These are phyloP conservation scores for Otis tarda DNA, from an alignment of 2,113 vertebrate species.

Conservation along the genomic window DNA sequence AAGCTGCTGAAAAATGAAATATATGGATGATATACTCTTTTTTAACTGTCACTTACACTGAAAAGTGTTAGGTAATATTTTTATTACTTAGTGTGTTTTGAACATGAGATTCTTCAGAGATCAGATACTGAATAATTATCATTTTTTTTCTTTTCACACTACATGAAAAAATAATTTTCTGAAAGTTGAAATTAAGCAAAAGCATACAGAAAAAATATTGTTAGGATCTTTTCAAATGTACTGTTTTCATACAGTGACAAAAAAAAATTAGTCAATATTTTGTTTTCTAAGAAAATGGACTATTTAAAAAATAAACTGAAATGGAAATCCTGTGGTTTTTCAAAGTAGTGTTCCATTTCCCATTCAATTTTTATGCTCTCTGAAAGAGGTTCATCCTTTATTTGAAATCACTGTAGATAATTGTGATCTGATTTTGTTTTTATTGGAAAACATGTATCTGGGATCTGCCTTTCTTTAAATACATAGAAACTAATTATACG, in stretches of 20 bases:
- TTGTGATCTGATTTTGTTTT: background rate
- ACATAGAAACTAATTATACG: background rate
- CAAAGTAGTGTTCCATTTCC: background rate
- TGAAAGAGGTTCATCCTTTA: background rate
- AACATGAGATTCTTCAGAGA: background rate
- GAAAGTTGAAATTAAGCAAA: background rate
- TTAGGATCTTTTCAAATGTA: background rate
- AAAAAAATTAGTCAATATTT: background rate
- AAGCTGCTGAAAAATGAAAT: background rate
- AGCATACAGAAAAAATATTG: background rate
- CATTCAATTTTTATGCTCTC: background rate
- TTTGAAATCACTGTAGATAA: background rate
- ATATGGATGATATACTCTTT: background rate
- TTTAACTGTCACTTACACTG: background rate
- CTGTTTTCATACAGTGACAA: background rate
- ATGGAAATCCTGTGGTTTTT: background rate
- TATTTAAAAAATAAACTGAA: background rate
- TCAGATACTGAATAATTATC: background rate
- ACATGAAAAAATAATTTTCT: background rate
- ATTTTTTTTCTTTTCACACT: background rate
- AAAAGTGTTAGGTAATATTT: background rate
- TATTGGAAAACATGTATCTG: background rate
- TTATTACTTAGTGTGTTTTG: background rate
- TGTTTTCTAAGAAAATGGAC: background rate
- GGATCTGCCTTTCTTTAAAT: background rate